phyloP scores from a whole-genome alignment of 2,888 invertebrate genomes.

The Drosophila planitibia region DNA sequence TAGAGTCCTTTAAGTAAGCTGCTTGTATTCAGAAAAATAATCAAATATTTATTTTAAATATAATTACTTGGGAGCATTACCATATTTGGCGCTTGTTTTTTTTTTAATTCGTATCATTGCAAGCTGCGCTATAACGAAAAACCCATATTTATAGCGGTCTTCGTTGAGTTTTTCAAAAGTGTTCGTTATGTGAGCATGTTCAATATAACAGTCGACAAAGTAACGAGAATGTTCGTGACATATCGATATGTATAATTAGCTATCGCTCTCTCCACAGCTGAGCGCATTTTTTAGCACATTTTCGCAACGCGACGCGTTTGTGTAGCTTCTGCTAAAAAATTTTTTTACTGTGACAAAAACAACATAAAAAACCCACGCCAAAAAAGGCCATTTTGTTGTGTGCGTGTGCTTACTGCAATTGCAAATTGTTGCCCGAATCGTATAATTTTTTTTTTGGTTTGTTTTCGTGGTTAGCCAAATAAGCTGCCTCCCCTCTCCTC shows the following conservation, averaged over 20 bases:
- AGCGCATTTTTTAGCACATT: constrained; percentile 73
- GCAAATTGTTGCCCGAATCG: constrained; percentile 49
- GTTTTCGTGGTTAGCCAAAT: constrained; percentile 42
- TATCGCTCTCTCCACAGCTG: constrained; percentile 51
- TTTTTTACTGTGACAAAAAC: constrained; percentile 73
- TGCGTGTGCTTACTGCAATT: constrained; percentile 43
- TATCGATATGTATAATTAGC: constrained; percentile 34
- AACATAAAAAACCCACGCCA: constrained; percentile 44
- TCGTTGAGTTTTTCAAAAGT: background rate
- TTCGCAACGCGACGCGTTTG: constrained; percentile 65
- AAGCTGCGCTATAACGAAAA: background rate
- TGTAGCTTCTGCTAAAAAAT: constrained; percentile 69
- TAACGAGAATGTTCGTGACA: background rate
- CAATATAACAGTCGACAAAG: background rate
- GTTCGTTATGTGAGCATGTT: constrained; percentile 21
- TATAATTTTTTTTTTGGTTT: constrained; percentile 54
- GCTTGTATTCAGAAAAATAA: background rate
- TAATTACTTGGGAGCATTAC: background rate
- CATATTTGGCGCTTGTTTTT: background rate
- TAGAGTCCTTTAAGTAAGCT: background rate
- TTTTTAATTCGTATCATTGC: background rate
- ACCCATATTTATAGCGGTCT: background rate
- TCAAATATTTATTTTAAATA: background rate
- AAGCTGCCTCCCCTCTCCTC: constrained; percentile 37
- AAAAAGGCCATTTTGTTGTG: constrained; percentile 41